These are phyloP conservation scores for Drosophila affinis DNA, from an alignment of 2,888 invertebrate species.

Conservation along the genomic window DNA sequence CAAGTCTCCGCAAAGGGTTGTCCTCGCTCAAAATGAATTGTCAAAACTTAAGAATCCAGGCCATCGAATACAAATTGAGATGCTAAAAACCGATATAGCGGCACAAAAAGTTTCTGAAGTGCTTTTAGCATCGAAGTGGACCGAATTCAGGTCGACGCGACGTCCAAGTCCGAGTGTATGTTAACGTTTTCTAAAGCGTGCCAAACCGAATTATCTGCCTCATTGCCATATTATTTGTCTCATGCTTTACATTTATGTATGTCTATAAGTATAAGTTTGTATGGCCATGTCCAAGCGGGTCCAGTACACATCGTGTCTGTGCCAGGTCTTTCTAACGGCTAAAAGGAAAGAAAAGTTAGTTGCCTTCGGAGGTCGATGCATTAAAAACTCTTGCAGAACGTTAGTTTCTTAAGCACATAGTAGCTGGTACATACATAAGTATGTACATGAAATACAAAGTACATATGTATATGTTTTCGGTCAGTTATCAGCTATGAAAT, in stretches of 20 bases:
- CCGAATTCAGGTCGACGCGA: constrained; percentile 16
- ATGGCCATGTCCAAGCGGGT: too few species aligned
- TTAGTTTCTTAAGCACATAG: too few species aligned
- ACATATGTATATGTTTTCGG: too few species aligned
- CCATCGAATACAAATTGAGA: neutral
- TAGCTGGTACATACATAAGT: too few species aligned
- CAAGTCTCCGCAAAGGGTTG: neutral
- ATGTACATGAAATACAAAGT: too few species aligned
- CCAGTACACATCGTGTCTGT: too few species aligned
- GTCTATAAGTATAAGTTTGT: too few species aligned
- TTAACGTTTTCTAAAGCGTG: constrained; percentile 28
- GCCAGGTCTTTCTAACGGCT: too few species aligned
- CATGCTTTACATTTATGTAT: neutral
- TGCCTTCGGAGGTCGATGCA: too few species aligned
- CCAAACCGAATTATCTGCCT: constrained; percentile 38
- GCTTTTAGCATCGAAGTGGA: neutral
- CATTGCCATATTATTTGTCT: constrained; percentile 11
- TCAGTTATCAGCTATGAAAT: too few species aligned
- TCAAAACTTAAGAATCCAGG: neutral
- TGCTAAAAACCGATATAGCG: neutral
- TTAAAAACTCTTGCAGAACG: too few species aligned
- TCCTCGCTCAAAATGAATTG: neutral
- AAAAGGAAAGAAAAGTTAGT: too few species aligned
- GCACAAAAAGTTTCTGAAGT: neutral
- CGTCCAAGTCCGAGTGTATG: constrained; percentile 17